Evolutionary conservation across 2,888 invertebrate species (phyloP), one percentile per base, ranked within the genome.

Genomic region (Mechanitis messenoides): DNA sequence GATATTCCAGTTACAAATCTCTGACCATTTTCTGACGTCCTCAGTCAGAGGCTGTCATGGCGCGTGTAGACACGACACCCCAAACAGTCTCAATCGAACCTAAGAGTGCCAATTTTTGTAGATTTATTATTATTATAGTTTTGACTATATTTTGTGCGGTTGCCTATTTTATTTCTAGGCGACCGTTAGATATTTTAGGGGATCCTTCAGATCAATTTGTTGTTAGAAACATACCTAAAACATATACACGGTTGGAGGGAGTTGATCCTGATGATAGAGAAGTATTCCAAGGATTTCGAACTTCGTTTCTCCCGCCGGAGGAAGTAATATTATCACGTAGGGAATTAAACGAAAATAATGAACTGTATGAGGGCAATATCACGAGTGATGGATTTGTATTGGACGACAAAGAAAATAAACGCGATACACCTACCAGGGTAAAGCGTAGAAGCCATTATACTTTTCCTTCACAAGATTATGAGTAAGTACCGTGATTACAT

Each of bases 231-330:
- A 78, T 87, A n/a, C 88, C 89, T 2, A 79, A 77, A 69, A 69
- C 76, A 7, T 90, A 86, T 67, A 83, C 80, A 1, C 79, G 76
- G 42, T 75, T 85, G 45, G 91, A 91, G 71, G 73, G 75, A 9
- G 74, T 83, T 2, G 84, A 92, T 68, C 81, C 91, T 20, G 92
- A 93, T 61, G 92, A 92, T 63, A 83, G 92, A 59, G 91, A 92
- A 55, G 83, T 93, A 0, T 90, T 93, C 73, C 87, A 91, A 68
- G 93, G 93, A 66, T 91, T 92, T 58, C 90, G 91, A 55, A 93
- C 93, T 0, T 93, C 93, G 20, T 94, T 92, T 71, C 77, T 93
- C 53, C 93, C 93, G 0, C 80, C 84, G 0, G 91, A 91, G 59
- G 89, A 90, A 54, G 80, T 91, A 53, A 79, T 87, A 53, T 77